Evolutionary conservation across 2,888 invertebrate genomes (phyloP).

Genomic region (Parnassius mnemosyne): DNA sequence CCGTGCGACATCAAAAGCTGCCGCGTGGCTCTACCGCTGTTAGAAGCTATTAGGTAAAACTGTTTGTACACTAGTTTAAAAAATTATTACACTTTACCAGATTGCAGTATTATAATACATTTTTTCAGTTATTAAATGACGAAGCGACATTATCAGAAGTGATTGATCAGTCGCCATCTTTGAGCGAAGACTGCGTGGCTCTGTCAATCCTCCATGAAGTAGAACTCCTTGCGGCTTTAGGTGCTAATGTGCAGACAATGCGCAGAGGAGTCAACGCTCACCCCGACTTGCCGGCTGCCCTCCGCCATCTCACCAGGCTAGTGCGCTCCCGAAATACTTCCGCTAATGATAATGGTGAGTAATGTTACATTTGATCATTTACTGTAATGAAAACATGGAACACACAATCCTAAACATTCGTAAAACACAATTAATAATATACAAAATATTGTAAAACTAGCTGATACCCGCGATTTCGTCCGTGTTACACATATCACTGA

Average conservation of each 20-base stretch:
- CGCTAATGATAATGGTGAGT: conserved; percentile 56
- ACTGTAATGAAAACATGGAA: too few relatives aligned
- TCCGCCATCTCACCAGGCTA: conserved; percentile 82
- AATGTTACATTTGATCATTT: not conserved
- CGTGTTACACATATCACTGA: too few relatives aligned
- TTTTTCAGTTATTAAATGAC: conserved; percentile 64
- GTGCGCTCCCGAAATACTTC: conserved; percentile 58
- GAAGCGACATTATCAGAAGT: conserved; percentile 83
- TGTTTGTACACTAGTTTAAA: too few relatives aligned
- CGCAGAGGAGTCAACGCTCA: conserved; percentile 84
- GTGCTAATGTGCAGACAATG: conserved; percentile 84
- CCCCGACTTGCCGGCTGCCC: conserved; percentile 85
- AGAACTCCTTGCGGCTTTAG: conserved; percentile 85
- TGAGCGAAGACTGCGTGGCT: conserved; percentile 86
- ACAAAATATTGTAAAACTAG: too few relatives aligned
- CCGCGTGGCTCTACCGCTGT: too few relatives aligned
- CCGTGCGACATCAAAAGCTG: too few relatives aligned
- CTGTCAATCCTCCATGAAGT: conserved; percentile 88
- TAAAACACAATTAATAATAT: too few relatives aligned
- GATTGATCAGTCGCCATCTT: conserved; percentile 84
- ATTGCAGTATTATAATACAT: too few relatives aligned
- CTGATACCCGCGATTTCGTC: too few relatives aligned
- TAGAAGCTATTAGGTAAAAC: too few relatives aligned
- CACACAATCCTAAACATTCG: too few relatives aligned
- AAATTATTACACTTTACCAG: too few relatives aligned